Evolutionary conservation across 2,797 vertebrate species (phyloP), one percentile per base, ranked within the genome.

Genomic region (Phalloptychus januarius): DNA sequence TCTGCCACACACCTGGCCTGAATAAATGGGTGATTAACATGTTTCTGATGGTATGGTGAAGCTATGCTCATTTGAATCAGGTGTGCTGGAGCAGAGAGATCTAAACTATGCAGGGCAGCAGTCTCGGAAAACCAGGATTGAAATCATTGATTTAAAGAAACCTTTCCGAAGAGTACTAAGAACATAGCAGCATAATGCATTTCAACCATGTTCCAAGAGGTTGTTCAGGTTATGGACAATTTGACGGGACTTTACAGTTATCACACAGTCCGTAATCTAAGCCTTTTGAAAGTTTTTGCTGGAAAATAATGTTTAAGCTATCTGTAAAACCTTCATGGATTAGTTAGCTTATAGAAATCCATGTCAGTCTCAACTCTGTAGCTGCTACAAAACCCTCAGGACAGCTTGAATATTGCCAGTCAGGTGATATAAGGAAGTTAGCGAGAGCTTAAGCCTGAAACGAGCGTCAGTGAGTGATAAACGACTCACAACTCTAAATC

Each of bases 341-440:
- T 78, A 70, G 44, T 52, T 28, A 54, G 23, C 75, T 80, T 74
- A 42, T 73, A 83, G 74, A 83, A 54, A 72, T 71, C 85, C 31
- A 48, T 79, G 40, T 65, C 75, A n/a, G 78, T 78, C 73, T 81
- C 42, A 20, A 16, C 71, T 82, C 31, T n/a, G 31, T 50, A 79
- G 80, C 80, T 50, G 75, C 70, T 72, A 79, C 7, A n/a, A 88
- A 85, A 63, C 89, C 85, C 54, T 79, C 76, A 86, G 84, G 87
- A 83, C 71, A 79, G 79, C 65, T 33, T 72, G 4, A 40, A 42
- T 58, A 42, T 76, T 74, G 54, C 86, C 81, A 87, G 83, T 83
- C 84, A 73, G 72, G 42, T 87, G 85, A 90, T 84, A 82, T 91
- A 90, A 85, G 76, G 75, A 90, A 90, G 90, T 87, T 5, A 4